Conservation (phyloP, 2,797 vertebrate species). For the Rallus crepitans region DNA sequence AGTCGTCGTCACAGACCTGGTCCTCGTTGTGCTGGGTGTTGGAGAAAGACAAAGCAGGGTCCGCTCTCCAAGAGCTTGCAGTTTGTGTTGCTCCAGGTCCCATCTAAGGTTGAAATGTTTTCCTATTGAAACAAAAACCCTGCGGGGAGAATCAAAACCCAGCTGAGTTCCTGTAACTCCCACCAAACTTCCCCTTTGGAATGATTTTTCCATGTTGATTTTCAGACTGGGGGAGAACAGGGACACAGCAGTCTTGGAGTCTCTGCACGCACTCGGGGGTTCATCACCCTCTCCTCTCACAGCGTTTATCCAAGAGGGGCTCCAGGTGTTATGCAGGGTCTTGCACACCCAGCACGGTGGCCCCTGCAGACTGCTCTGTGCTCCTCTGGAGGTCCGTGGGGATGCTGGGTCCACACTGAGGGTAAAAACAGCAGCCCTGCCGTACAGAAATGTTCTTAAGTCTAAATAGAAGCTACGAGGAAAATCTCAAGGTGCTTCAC, state of each 20-base stretch:
- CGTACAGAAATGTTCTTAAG: not conserved
- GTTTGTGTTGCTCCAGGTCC: not conserved
- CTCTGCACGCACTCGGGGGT: fast-evolving
- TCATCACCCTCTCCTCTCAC: not conserved
- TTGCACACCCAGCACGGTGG: not conserved
- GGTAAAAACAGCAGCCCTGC: not conserved
- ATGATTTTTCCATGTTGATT: slow-evolving; percentile 30
- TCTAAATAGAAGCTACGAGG: not conserved
- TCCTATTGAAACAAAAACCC: not conserved
- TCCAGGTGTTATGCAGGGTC: fast-evolving
- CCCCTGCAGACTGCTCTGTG: not conserved
- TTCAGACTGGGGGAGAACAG: not conserved
- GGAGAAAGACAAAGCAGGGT: not conserved
- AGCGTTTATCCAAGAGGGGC: not conserved
- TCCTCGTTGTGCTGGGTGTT: not conserved
- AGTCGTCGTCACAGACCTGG: fast-evolving
- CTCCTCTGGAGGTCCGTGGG: not conserved
- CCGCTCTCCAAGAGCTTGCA: not conserved
- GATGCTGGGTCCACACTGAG: not conserved
- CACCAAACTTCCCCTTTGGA: slow-evolving; percentile 23
- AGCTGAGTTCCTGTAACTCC: slow-evolving; percentile 52
- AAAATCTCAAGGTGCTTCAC: not conserved
- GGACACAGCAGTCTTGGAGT: not conserved
- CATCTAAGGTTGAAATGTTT: not conserved
- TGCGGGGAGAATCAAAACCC: not conserved